A percentile compares a stretch with the other conserved stretches of the same genome.
Conservation (phyloP, 2,113 vertebrate species). For the Entomyzon cyanotis region DNA sequence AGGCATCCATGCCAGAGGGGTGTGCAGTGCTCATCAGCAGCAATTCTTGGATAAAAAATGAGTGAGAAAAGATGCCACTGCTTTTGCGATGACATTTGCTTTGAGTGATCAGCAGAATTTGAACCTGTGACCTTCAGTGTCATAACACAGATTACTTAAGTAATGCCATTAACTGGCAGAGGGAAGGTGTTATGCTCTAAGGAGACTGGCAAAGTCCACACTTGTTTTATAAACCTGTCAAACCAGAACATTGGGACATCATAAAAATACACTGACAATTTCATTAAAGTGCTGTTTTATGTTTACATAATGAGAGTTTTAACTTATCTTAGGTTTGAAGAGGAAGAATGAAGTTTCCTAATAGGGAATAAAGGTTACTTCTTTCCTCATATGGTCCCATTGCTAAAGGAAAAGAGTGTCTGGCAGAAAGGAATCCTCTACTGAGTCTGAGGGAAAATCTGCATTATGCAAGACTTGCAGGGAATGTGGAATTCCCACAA, state of each 20-base stretch:
- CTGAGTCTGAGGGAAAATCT: background rate
- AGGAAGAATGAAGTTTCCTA: background rate
- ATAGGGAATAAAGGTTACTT: background rate
- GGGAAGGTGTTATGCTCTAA: background rate
- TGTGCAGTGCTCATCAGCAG: background rate
- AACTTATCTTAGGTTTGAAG: background rate
- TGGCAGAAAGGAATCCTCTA: background rate
- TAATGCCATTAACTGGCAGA: background rate
- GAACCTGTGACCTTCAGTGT: background rate
- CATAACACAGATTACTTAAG: background rate
- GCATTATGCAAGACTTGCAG: background rate
- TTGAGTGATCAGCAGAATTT: slow-evolving; percentile 8
- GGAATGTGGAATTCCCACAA: background rate
- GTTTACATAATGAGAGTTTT: background rate
- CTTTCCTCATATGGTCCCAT: background rate
- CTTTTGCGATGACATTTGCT: background rate
- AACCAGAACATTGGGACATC: background rate
- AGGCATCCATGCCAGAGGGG: background rate
- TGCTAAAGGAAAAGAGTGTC: background rate
- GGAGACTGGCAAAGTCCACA: background rate
- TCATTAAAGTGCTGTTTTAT: background rate
- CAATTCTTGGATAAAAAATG: background rate
- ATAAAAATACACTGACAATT: background rate
- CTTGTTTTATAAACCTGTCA: background rate
- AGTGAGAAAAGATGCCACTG: background rate